Conservation (phyloP, 2,797 vertebrate genomes). For the Siniperca undulata region DNA sequence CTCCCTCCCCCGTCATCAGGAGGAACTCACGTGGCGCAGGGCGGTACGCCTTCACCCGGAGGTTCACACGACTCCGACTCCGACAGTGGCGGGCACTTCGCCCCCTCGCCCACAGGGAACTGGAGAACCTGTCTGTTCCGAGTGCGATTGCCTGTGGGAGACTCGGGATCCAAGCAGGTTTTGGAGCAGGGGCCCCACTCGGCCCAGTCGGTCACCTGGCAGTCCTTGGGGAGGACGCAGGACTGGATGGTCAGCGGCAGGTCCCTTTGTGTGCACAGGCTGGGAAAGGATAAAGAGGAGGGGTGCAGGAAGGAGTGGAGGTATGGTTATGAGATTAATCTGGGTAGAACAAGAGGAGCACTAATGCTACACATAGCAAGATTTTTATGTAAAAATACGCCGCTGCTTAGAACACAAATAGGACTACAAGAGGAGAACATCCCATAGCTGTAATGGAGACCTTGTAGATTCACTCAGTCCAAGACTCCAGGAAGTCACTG, state of each 20-base stretch:
- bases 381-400: no score
- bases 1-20: not conserved
- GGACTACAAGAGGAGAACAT: not conserved
- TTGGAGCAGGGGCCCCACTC: conserved; percentile 93
- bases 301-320: not conserved
- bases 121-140: conserved; percentile 89
- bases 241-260: conserved; percentile 93
- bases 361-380: not conserved
- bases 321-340: not conserved
- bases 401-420: not conserved
- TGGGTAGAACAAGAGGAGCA: not conserved
- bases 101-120: conserved; percentile 88
- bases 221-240: conserved; percentile 93
- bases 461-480: not conserved
- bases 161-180: conserved; percentile 84
- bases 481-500: not conserved
- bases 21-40: conserved; percentile 91
- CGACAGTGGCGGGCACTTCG: conserved; percentile 88
- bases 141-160: conserved; percentile 85
- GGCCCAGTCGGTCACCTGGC: conserved; percentile 92
- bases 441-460: not conserved
- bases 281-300: conserved; percentile 60
- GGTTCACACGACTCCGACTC: conserved; percentile 89
- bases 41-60: conserved; percentile 83
- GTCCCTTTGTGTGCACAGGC: conserved; percentile 91